Conservation (phyloP, 2,113 vertebrate genomes). For the Pholis gunnellus region DNA sequence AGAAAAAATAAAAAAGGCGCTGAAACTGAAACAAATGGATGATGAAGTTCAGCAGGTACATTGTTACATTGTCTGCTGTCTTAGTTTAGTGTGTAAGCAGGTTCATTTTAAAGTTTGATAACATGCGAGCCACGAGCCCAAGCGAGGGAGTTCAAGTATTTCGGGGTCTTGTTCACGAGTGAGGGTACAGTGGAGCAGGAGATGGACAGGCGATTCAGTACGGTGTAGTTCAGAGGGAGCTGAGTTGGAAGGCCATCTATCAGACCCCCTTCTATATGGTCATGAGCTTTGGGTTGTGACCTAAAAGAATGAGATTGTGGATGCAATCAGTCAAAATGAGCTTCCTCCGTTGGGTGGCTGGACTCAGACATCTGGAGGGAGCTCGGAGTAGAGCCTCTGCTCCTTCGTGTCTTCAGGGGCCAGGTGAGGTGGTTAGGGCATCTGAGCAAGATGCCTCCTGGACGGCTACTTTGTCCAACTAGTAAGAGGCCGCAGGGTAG, state of each 20-base stretch:
- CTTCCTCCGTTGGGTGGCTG: not conserved
- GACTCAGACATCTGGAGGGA: not conserved
- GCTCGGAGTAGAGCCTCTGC: not conserved
- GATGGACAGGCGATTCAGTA: not conserved
- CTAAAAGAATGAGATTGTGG: not conserved
- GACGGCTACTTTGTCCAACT: not conserved
- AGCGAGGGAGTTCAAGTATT: not conserved
- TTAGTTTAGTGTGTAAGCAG: not conserved
- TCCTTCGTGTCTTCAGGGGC: not conserved
- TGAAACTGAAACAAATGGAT: not conserved
- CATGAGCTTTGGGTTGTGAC: too few species aligned
- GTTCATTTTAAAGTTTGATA: not conserved
- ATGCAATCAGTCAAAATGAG: not conserved
- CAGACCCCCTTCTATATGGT: not conserved
- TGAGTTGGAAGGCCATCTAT: too few species aligned
- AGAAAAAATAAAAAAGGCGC: not conserved
- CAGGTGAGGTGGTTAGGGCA: not conserved
- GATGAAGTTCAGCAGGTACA: not conserved
- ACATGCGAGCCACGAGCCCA: not conserved
- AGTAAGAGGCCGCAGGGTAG: not conserved
- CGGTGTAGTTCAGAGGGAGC: too few species aligned
- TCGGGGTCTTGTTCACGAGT: too few species aligned
- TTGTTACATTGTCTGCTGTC: not conserved
- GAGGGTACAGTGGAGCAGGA: not conserved
- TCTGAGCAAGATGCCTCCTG: not conserved